Conservation (phyloP, 2,113 vertebrate species). For the Corythaixoides concolor region DNA sequence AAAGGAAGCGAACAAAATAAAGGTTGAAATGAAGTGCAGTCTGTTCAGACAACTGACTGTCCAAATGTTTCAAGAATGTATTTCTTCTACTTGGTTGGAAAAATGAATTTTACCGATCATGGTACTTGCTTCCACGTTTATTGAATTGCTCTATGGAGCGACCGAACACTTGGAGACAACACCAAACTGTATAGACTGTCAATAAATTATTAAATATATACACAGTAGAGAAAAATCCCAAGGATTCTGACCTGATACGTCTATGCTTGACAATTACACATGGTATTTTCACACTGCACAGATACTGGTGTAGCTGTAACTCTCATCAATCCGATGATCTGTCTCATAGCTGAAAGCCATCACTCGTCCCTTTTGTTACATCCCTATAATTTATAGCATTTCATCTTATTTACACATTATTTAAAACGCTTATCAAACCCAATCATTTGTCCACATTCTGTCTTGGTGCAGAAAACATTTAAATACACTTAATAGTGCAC, state of each 20-base stretch:
- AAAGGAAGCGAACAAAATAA: neutral
- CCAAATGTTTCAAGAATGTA: neutral
- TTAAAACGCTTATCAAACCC: neutral
- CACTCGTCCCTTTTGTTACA: neutral
- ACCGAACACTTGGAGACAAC: neutral
- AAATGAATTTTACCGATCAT: neutral
- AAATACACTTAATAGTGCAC: neutral
- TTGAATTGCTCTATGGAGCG: neutral
- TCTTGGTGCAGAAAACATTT: neutral
- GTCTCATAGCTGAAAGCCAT: neutral
- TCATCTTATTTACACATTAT: neutral
- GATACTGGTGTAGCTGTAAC: neutral
- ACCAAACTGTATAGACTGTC: neutral
- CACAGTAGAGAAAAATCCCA: neutral
- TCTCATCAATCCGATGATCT: neutral
- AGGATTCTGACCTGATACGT: neutral
- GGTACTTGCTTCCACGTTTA: neutral
- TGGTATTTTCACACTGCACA: neutral
- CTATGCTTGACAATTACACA: neutral
- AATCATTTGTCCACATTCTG: neutral
- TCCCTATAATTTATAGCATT: neutral
- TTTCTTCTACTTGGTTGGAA: neutral
- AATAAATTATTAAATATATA: neutral
- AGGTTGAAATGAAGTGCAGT: neutral
- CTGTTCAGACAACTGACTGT: neutral